Evolutionary conservation across 1,140 invertebrate genomes (phyloP).

Genomic region (Metaphire vulgaris): DNA sequence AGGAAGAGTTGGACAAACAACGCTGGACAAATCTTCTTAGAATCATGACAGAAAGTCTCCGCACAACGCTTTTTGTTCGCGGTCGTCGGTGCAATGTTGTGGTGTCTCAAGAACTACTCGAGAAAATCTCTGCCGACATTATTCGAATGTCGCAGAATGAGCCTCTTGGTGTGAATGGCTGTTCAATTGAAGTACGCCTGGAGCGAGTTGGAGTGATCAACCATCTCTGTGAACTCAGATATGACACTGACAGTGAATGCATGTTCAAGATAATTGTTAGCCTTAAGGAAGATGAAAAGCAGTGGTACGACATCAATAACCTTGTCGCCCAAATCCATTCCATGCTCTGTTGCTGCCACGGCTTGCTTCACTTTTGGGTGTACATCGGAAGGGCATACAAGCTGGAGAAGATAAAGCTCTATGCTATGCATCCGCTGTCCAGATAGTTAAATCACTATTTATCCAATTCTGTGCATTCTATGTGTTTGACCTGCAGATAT

Average conservation of each 20-base stretch:
- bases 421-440: slow-evolving; percentile 29
- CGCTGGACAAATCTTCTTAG: neutral
- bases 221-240: slow-evolving; percentile 2
- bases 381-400: neutral
- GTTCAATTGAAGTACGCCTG: neutral
- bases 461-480: too few species aligned
- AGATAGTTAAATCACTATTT: too few species aligned
- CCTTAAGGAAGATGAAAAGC: neutral
- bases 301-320: slow-evolving; percentile 31
- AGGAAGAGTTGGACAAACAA: slow-evolving; percentile 11
- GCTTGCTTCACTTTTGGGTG: slow-evolving; percentile 19
- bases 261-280: neutral
- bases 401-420: neutral
- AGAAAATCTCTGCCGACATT: slow-evolving; percentile 16
- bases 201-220: neutral
- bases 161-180: slow-evolving; percentile 3
- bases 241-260: neutral
- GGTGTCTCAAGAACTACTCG: neutral
- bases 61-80: neutral
- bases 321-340: slow-evolving; percentile 34
- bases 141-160: slow-evolving; percentile 18
- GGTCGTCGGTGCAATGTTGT: slow-evolving; percentile 1
- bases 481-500: too few species aligned
- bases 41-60: neutral
- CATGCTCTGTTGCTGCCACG: slow-evolving; percentile 31